These are phyloP conservation scores for Epinephelus fuscoguttatus DNA, from an alignment of 2,113 vertebrate species.

Conservation along the genomic window DNA sequence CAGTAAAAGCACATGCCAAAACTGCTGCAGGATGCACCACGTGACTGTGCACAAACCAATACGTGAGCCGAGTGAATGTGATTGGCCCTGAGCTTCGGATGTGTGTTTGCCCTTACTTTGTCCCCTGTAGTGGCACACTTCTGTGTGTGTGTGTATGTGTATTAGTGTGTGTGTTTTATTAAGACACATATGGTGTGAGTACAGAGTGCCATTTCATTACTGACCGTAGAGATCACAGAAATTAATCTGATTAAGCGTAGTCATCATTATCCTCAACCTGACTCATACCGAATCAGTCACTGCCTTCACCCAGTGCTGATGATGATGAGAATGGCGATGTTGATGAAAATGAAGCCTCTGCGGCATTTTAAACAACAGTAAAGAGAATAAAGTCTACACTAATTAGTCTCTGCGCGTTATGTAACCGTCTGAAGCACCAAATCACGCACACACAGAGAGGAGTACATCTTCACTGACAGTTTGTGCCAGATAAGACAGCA, in stretches of 20 bases:
- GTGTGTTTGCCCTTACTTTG: conserved; percentile 66
- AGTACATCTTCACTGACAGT: conserved; percentile 14
- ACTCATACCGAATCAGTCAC: background rate
- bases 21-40: conserved; percentile 61
- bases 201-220: conserved; percentile 66
- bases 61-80: conserved; percentile 16
- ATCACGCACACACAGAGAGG: background rate
- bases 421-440: conserved; percentile 24
- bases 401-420: conserved; percentile 48
- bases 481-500: conserved; percentile 2
- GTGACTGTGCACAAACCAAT: conserved; percentile 57
- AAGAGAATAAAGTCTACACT: conserved; percentile 13
- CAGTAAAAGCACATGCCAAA: conserved; percentile 49
- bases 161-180: conserved; percentile 25
- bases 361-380: conserved; percentile 1
- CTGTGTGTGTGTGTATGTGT: conserved; percentile 16
- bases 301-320: background rate
- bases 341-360: conserved; percentile 12
- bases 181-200: conserved; percentile 36
- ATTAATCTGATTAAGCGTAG: conserved; percentile 64
- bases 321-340: background rate
- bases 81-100: conserved; percentile 58
- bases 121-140: conserved; percentile 53
- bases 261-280: conserved; percentile 33
- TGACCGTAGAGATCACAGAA: conserved; percentile 31